phyloP scores from a whole-genome alignment of 2,113 vertebrate genomes.

The Notarius lentiginosus region DNA sequence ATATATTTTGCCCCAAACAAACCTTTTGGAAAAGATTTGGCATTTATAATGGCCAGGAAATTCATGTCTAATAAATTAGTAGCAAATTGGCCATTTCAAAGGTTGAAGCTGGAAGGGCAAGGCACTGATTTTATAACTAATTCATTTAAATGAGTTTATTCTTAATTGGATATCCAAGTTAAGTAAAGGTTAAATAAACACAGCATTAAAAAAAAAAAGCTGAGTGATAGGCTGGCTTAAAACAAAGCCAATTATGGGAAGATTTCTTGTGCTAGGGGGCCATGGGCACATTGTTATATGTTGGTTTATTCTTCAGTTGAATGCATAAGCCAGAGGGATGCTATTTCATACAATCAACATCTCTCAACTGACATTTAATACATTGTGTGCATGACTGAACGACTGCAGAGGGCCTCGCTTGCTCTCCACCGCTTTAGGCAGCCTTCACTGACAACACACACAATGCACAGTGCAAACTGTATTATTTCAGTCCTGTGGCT shows the following conservation, averaged over 20 bases:
- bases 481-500: conserved; percentile 38
- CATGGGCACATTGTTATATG: conserved; percentile 24
- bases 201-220: background rate
- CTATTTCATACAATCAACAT: conserved; percentile 50
- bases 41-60: background rate
- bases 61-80: conserved; percentile 24
- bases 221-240: background rate
- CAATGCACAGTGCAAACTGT: conserved; percentile 38
- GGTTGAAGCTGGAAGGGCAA: conserved; percentile 5
- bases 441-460: conserved; percentile 19
- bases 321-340: conserved; percentile 44
- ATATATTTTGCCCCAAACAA: background rate
- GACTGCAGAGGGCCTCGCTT: conserved; percentile 24
- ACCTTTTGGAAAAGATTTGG: background rate
- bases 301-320: conserved; percentile 40
- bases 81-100: conserved; percentile 11
- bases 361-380: conserved; percentile 55
- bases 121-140: conserved; percentile 2
- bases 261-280: conserved; percentile 9
- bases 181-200: conserved; percentile 30
- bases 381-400: conserved; percentile 42
- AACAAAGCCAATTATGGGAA: conserved; percentile 26
- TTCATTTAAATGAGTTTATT: conserved; percentile 32
- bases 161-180: conserved; percentile 28
- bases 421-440: conserved; percentile 40